Evolutionary conservation across 2,888 invertebrate species (phyloP), one percentile per base, ranked within the genome.

Genomic region (Heliothis peltigera): DNA sequence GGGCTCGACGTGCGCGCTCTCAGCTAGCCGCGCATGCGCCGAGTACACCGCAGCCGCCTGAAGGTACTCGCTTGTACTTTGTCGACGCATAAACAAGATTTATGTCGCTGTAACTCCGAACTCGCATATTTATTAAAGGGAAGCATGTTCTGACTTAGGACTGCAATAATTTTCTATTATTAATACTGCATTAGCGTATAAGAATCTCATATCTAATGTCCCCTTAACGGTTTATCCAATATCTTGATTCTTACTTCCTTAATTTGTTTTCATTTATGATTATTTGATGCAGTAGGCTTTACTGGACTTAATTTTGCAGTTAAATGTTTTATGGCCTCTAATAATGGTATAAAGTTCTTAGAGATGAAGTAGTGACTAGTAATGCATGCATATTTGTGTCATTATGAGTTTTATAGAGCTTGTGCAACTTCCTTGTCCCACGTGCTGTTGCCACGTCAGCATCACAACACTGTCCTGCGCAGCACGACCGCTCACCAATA

Each of bases 261-360:
- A 61, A 71, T 79, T 79, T 75, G 60, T 75, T 81, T 78, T 79
- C 64, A 79, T 78, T 81, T 81, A 70, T 79, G 52, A 55, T 19
- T 61, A 55, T 64, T 55, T 56, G 61, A 57, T 58, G 39, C 51
- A 61, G 64, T 52, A 32, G 25, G 47, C 32, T 60, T 25, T 32
- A 47, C 19, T 70, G 47, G 46, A 56, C 55, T 61, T 55, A 69
- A 53, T 65, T 48, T 56, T 61, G 65, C 60, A 52, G 54, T 70
- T 48, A 77, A 63, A 58, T 69, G 51, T 75, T 79, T 73, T 67
- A 73, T 74, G 43, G 42, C 10, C 18, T 28, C 43, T 74, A 67
- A 77, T 65, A 59, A 66, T 67, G 39, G 53, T 55, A 21, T 64
- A 43, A 56, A 56, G 59, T 28, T 53, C 18, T 53, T 42, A 57